A percentile compares a stretch with the other conserved stretches of the same genome.
Conservation (phyloP, 2,888 invertebrate species). For the Drosophila paucipuncta region DNA sequence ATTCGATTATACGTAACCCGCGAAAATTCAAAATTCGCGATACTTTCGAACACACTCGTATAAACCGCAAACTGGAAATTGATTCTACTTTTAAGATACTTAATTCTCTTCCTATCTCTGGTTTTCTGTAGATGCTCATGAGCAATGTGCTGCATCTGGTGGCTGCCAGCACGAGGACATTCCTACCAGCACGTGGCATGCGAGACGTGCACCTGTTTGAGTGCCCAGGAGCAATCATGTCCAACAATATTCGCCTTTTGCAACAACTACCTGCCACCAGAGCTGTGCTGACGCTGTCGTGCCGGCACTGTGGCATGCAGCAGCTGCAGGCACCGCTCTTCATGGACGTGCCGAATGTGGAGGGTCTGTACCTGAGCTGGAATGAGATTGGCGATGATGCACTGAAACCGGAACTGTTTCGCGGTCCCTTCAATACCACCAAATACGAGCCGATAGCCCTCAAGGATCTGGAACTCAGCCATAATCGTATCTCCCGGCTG, state of each 20-base stretch:
- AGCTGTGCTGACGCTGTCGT: constrained; percentile 81
- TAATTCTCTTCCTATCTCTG: background rate
- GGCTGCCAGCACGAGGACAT: constrained; percentile 79
- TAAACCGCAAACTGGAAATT: background rate
- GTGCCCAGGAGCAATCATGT: constrained; percentile 67
- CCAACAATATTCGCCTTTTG: constrained; percentile 78
- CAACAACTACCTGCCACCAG: constrained; percentile 84
- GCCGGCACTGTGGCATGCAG: constrained; percentile 83
- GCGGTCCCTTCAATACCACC: constrained; percentile 88
- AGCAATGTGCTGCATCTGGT: constrained; percentile 31
- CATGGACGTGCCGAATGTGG: constrained; percentile 83
- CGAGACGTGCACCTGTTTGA: constrained; percentile 79
- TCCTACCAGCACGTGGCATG: constrained; percentile 82
- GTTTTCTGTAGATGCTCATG: constrained; percentile 60
- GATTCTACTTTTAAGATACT: background rate
- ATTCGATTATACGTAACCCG: too few relatives aligned
- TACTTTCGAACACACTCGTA: too few relatives aligned
- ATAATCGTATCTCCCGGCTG: constrained; percentile 88
- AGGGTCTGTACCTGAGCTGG: constrained; percentile 83
- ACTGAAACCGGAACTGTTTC: constrained; percentile 88
- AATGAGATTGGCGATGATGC: constrained; percentile 86
- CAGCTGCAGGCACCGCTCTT: constrained; percentile 82
- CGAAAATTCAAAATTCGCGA: too few relatives aligned
- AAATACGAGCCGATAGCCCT: constrained; percentile 87
- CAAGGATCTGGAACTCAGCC: constrained; percentile 88